These are phyloP conservation scores for Syritta pipiens DNA, from an alignment of 2,888 invertebrate genomes.

Conservation along the genomic window DNA sequence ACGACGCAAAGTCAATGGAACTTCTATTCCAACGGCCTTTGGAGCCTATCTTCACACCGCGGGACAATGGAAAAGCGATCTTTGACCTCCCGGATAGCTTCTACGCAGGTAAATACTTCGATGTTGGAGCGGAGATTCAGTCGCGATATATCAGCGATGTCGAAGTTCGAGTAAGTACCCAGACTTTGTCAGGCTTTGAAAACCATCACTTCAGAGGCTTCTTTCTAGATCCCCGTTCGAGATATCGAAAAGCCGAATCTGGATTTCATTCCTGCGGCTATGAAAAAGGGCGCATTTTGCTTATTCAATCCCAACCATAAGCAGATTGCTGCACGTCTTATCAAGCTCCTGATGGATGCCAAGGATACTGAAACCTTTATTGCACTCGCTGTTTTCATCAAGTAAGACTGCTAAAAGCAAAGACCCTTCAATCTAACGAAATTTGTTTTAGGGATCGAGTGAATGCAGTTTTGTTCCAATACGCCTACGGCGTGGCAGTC, in stretches of 20 bases:
- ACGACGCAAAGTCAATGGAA: conserved; percentile 73
- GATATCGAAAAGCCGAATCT: conserved; percentile 60
- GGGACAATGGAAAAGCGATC: conserved; percentile 75
- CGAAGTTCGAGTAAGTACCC: conserved; percentile 70
- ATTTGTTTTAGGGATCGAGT: conserved; percentile 81
- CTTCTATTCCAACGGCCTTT: conserved; percentile 77
- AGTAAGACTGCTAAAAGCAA: conserved; percentile 14
- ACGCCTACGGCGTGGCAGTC: conserved; percentile 86
- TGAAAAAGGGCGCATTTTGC: conserved; percentile 80
- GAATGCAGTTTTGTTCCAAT: conserved; percentile 88
- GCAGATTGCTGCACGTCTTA: conserved; percentile 84
- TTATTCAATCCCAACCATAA: conserved; percentile 87
- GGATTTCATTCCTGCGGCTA: conserved; percentile 39
- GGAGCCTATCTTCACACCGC: conserved; percentile 77
- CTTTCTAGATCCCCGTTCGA: conserved; percentile 51
- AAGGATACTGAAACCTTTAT: conserved; percentile 82
- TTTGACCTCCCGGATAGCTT: conserved; percentile 77
- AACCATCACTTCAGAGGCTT: no score
- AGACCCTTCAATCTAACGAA: no score
- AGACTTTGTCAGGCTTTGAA: background rate
- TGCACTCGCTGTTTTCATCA: conserved; percentile 83
- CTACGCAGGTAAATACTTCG: conserved; percentile 74
- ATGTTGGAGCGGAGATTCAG: conserved; percentile 73
- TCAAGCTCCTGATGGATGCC: conserved; percentile 84
- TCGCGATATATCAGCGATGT: conserved; percentile 75